phyloP scores from a whole-genome alignment of 1,140 invertebrate species.

The Procambarus clarkii region DNA sequence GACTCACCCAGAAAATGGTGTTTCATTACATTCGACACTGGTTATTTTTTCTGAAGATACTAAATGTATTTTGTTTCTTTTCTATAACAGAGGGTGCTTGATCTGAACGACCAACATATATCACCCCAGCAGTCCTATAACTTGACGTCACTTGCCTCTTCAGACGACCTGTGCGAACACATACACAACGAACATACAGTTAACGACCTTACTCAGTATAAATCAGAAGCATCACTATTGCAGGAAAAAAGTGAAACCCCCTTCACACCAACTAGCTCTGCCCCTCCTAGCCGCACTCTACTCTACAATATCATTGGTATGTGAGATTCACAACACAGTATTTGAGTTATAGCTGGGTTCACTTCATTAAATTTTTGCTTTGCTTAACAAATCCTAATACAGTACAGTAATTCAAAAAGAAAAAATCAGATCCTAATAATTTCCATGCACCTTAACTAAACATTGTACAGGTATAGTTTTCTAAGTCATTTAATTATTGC shows the following conservation, averaged over 20 bases:
- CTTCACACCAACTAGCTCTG: background rate
- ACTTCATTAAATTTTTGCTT: too few relatives aligned
- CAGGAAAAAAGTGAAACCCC: background rate
- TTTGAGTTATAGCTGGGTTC: too few relatives aligned
- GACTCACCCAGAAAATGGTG: too few relatives aligned
- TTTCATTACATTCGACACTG: too few relatives aligned
- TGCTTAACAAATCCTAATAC: too few relatives aligned
- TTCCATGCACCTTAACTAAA: background rate
- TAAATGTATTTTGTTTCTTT: background rate
- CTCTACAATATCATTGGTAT: constrained; percentile 9
- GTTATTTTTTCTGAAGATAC: too few relatives aligned
- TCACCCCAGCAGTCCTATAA: background rate
- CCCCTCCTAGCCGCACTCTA: background rate
- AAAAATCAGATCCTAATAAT: background rate
- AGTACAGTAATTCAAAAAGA: too few relatives aligned
- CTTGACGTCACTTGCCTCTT: background rate
- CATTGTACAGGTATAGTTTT: background rate
- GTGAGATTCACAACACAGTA: too few relatives aligned
- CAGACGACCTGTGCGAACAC: background rate
- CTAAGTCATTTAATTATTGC: background rate
- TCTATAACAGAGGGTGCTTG: background rate
- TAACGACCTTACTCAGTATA: background rate
- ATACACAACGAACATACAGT: background rate
- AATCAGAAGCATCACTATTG: background rate
- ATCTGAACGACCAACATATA: background rate